Base-by-base conservation (phyloP, 2,797 vertebrate species). In the Thalassophryne amazonica region DNA sequence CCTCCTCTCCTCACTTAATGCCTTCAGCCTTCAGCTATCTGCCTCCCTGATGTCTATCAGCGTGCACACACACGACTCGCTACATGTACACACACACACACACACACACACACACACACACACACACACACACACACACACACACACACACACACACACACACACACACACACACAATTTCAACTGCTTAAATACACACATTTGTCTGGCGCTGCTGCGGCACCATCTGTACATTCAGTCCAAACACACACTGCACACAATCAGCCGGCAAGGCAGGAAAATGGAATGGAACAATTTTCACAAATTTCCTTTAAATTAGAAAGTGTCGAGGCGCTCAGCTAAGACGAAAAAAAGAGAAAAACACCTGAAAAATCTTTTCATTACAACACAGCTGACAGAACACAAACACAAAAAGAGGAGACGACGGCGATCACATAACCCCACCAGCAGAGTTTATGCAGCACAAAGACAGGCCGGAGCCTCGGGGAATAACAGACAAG, bases 11-110 rank as follows among this genome's bases (percentile, higher is more conserved):
- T 88, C 84, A 89, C 88, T 91, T 88, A 93, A 90, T 86, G 90
- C 91, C 90, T 90, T 81, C 89, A 87, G 83, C 87, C 85, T 91
- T 91, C 89, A 86, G 90, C 92, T 95, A 94, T 94, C 91, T 85
- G 64, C 68, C 58, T 73, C 71, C 73, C 77, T 81, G 93, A 93
- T 91, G 91, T 91, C 91, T 92, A 93, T 95, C 94, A 92, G 88
- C 73, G 86, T 85, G 17, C 51, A 31, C 30, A 2, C n/a, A n/a
- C n/a, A n/a, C n/a, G n/a, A n/a, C n/a, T n/a, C n/a, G n/a, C n/a
- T n/a, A n/a, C n/a, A n/a, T n/a, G 86, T 85, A 17, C 51, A 31
- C 30, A 2, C 50, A 41, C 70, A 43, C 58, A 35, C 38, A 47
- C 24, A 62, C 37, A 36, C 18, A 42, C 46, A 33, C 19, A 45